Conservation (phyloP, 2,797 vertebrate species). For the Sardinella longiceps region DNA sequence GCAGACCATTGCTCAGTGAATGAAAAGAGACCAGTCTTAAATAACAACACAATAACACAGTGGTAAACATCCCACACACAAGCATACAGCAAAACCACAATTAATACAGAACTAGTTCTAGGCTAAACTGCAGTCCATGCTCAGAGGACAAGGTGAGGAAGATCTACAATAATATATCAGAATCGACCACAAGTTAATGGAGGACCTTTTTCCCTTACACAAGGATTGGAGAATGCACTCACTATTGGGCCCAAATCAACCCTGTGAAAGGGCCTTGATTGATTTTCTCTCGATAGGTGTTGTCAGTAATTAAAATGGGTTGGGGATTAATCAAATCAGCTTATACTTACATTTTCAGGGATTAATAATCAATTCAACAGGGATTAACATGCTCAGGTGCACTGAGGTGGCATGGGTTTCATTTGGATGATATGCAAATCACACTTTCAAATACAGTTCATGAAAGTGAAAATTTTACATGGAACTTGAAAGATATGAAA, state of each 20-base stretch:
- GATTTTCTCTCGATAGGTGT: slow-evolving; percentile 38
- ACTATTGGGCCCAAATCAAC: slow-evolving; percentile 29
- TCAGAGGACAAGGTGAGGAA: not conserved
- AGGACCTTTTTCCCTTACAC: not conserved
- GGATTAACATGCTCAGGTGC: slow-evolving; percentile 29
- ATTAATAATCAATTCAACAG: slow-evolving; percentile 44
- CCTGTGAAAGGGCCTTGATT: slow-evolving; percentile 28
- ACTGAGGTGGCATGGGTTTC: slow-evolving; percentile 7
- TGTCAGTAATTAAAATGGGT: slow-evolving; percentile 57
- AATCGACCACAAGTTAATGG: not conserved
- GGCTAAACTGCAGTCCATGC: not conserved
- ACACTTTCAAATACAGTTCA: slow-evolving; percentile 13
- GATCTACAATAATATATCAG: not conserved
- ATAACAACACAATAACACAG: not conserved
- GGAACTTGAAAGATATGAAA: not conserved
- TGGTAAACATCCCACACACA: not conserved
- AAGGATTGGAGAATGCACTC: slow-evolving; percentile 14
- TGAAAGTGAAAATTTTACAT: not conserved
- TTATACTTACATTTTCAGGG: slow-evolving; percentile 48
- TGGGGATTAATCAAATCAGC: slow-evolving; percentile 57
- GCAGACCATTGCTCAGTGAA: not conserved
- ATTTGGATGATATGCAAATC: not conserved
- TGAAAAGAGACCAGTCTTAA: not conserved
- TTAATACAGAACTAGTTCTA: not conserved
- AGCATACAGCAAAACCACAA: not conserved